These are phyloP conservation scores for Buathra laborator DNA, from an alignment of 2,888 invertebrate genomes.

Conservation along the genomic window DNA sequence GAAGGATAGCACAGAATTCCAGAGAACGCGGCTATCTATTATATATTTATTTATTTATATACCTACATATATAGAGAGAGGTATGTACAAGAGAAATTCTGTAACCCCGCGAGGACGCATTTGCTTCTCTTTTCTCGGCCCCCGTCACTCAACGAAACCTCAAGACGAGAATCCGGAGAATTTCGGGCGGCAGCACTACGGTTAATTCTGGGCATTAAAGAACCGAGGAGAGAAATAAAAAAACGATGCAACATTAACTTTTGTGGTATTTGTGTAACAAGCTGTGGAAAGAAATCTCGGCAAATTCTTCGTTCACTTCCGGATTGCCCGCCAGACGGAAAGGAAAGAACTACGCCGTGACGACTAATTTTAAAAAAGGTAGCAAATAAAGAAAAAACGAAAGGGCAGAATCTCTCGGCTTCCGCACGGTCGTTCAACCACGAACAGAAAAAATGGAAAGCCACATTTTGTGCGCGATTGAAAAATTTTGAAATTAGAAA, in stretches of 20 bases:
- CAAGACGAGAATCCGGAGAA: constrained; percentile 26
- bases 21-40: not conserved
- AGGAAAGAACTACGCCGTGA: constrained; percentile 7
- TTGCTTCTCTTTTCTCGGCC: constrained; percentile 22
- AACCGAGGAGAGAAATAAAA: not conserved
- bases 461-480: not conserved
- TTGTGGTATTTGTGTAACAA: not conserved
- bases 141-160: constrained; percentile 24
- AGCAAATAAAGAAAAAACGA: not conserved
- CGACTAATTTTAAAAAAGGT: constrained; percentile 45
- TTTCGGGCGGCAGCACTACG: not conserved
- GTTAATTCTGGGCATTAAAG: constrained; percentile 4
- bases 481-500: too few species aligned
- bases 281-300: constrained; percentile 2
- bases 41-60: not conserved
- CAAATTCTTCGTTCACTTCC: constrained; percentile 5
- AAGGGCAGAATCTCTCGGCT: not conserved
- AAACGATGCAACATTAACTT: constrained; percentile 21
- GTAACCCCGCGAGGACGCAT: constrained; percentile 11
- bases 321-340: not conserved
- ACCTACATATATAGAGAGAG: not conserved
- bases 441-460: not conserved
- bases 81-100: not conserved
- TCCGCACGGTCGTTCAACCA: not conserved
- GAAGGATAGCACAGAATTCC: constrained; percentile 10